A percentile compares a stretch with the other conserved stretches of the same genome.
Conservation (phyloP, 2,888 invertebrate species). For the Eupithecia subumbrata region DNA sequence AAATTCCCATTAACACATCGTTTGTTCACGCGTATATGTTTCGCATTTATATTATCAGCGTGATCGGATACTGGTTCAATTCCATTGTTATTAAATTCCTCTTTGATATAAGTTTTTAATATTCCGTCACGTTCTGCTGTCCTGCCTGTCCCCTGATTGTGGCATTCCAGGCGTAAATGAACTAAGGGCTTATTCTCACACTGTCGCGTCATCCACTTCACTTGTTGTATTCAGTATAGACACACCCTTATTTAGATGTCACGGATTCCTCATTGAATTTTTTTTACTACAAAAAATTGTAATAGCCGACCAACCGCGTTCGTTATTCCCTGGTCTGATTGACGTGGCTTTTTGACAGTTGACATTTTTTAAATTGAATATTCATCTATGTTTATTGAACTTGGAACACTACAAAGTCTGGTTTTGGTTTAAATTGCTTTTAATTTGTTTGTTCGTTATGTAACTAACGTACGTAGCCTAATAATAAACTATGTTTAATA, state of each 20-base stretch:
- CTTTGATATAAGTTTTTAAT: conserved; percentile 52
- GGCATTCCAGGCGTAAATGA: conserved; percentile 48
- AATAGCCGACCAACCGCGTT: not conserved
- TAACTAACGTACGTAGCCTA: not conserved
- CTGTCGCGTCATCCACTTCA: conserved; percentile 43
- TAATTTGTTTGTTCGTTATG: not conserved
- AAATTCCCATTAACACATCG: conserved; percentile 30
- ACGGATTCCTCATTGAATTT: not conserved
- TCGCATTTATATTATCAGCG: conserved; percentile 49
- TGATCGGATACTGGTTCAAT: conserved; percentile 52
- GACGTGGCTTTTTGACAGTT: not conserved
- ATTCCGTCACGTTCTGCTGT: conserved; percentile 53
- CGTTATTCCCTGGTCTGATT: not conserved
- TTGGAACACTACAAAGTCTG: not conserved
- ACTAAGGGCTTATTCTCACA: conserved; percentile 45
- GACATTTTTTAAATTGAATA: not conserved
- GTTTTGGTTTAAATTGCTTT: not conserved
- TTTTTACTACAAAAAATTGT: not conserved
- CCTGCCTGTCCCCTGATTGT: conserved; percentile 42
- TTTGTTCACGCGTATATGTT: conserved; percentile 45
- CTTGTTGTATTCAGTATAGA: conserved; percentile 7
- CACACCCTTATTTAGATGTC: not conserved
- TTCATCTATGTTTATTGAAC: not conserved
- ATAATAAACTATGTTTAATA: not conserved
- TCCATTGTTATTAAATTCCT: conserved; percentile 55